A percentile compares a stretch with the other conserved stretches of the same genome.
phyloP scores from a whole-genome alignment of 2,888 invertebrate genomes.

The Oscheius onirici region DNA sequence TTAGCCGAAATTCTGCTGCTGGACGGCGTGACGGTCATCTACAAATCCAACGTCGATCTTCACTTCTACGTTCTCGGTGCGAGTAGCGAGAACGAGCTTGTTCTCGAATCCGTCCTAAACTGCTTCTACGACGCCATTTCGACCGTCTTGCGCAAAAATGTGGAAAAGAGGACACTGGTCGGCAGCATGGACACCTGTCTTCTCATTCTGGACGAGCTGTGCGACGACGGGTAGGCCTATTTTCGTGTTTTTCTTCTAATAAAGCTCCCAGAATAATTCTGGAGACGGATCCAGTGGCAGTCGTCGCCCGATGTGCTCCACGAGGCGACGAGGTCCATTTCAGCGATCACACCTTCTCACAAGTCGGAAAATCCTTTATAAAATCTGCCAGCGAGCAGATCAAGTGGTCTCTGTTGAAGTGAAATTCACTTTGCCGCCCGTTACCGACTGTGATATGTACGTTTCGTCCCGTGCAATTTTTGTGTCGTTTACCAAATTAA shows the following conservation, averaged over 20 bases:
- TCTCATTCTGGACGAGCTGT: slow-evolving; percentile 96
- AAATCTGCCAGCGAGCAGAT: slow-evolving; percentile 97
- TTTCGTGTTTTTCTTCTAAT: neutral
- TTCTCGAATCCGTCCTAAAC: slow-evolving; percentile 90
- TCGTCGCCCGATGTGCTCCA: slow-evolving; percentile 90
- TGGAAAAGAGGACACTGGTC: slow-evolving; percentile 88
- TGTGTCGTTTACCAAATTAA: no score
- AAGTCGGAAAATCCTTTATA: slow-evolving; percentile 77
- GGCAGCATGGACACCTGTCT: slow-evolving; percentile 95
- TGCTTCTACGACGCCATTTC: slow-evolving; percentile 91
- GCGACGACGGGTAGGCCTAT: slow-evolving; percentile 88
- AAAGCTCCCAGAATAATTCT: slow-evolving; percentile 83
- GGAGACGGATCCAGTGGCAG: slow-evolving; percentile 91
- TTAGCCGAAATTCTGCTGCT: slow-evolving; percentile 93
- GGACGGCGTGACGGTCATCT: slow-evolving; percentile 95
- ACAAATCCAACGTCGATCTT: slow-evolving; percentile 95
- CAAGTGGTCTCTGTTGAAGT: slow-evolving; percentile 96
- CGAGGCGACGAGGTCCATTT: slow-evolving; percentile 94
- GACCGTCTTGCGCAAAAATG: slow-evolving; percentile 87
- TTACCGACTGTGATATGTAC: no score
- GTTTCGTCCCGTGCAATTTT: no score
- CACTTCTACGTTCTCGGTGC: slow-evolving; percentile 96
- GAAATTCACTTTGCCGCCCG: slow-evolving; percentile 63
- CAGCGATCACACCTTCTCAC: slow-evolving; percentile 97
- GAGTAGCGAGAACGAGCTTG: slow-evolving; percentile 94